Evolutionary conservation across 2,797 vertebrate genomes (phyloP), one percentile per base, ranked within the genome.

Genomic region (Muraenolepis orangiensis): DNA sequence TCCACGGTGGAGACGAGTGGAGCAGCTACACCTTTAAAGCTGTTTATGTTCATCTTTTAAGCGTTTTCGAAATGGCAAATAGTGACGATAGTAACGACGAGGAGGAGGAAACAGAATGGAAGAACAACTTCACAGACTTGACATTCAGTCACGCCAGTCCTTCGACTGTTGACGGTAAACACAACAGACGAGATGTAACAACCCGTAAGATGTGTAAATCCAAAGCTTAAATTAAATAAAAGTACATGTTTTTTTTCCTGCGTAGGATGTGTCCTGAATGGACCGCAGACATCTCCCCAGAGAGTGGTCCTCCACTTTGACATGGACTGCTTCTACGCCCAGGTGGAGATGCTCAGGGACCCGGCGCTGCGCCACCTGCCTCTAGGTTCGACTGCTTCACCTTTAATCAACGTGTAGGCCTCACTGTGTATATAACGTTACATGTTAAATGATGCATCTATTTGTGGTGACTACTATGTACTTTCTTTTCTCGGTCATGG

Each of bases 281-380:
- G 57, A 26, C 57, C n/a, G 10, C 16, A 72, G 75, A 20, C 51
- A 28, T 0, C 66, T 73, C 1, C 77, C 0, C 68, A 81, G 18
- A 91, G 92, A 83, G 92, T 97, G 61, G 90, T 98, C 66, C 80
- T 95, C 10, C 97, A 98, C 70, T 81, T 98, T 75, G 97, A 98
- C 85, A 74, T 98, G 89, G 96, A 98, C 80, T 98, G 97, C 81
- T 98, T 95, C 87, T 98, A 98, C 12, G 96, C 96, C 0, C 96
- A 98, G 85, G 96, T 98, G 76, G 97, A 98, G 88, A 98, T 96
- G 95, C 93, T 97, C 81, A 93, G 90, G 73, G 94, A 96, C 77
- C 96, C 97, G 28, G 89, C 92, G 23, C 82, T 98, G 69, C 93
- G 91, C 84, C 88, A 86, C 42, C 93, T 95, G 71, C 96, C 96